phyloP scores from a whole-genome alignment of 1,140 invertebrate genomes.

The Streblospio benedicti region DNA sequence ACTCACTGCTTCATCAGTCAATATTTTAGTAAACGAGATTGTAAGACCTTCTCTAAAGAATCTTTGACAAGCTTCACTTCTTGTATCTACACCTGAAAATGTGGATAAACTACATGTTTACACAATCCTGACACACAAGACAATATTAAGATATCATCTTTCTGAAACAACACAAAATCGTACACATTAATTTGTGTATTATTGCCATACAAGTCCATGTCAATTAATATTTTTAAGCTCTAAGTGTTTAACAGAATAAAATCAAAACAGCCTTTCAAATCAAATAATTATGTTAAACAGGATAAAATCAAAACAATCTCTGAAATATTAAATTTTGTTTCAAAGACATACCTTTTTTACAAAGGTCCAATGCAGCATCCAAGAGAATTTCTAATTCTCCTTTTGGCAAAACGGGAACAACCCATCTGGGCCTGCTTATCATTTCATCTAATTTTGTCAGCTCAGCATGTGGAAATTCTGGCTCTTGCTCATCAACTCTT shows the following conservation, averaged over 20 bases:
- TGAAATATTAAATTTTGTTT: no score
- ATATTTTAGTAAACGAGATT: constrained; percentile 90
- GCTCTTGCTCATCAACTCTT: constrained; percentile 46
- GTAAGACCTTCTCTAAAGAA: constrained; percentile 92
- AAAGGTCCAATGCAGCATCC: constrained; percentile 77
- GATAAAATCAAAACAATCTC: no score
- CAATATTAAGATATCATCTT: no score
- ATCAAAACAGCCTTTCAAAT: no score
- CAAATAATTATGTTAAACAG: no score
- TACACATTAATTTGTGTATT: no score
- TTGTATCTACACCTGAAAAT: constrained; percentile 68
- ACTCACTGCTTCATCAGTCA: constrained; percentile 95
- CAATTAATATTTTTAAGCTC: no score
- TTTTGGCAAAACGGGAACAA: constrained; percentile 90
- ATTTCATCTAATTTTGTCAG: constrained; percentile 84
- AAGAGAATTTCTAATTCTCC: constrained; percentile 88
- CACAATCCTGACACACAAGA: no score
- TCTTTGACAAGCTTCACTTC: constrained; percentile 81
- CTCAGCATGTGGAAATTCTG: constrained; percentile 77
- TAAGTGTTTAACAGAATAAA: no score
- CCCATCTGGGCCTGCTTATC: constrained; percentile 80
- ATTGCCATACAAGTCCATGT: no score
- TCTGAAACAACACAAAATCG: no score
- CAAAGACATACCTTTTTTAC: constrained; percentile 55
- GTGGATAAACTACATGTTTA: no score